Conservation (phyloP, 2,888 invertebrate species). For the Drosophila helvetica region DNA sequence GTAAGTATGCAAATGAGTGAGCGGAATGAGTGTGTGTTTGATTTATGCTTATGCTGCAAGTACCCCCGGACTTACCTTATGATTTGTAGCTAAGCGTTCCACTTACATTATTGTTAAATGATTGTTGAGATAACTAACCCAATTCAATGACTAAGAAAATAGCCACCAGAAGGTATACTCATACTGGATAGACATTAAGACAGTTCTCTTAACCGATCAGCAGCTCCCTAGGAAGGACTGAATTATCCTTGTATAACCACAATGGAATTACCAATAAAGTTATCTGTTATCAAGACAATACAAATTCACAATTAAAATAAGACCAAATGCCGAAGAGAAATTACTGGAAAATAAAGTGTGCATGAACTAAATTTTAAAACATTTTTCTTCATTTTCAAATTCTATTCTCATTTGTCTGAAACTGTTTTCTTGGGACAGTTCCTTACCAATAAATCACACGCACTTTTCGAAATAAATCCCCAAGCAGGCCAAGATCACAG, state of each 20-base stretch:
- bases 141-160: no score
- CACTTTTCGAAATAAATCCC: slow-evolving; percentile 9
- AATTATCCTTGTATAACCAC: no score
- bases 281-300: no score
- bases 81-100: neutral
- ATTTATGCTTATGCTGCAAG: slow-evolving; percentile 22
- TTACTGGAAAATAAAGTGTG: no score
- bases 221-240: neutral
- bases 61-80: neutral
- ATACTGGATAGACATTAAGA: no score
- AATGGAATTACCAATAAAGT: no score
- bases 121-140: neutral
- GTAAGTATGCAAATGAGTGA: neutral
- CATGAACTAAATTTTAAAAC: neutral
- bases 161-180: no score
- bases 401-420: neutral
- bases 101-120: neutral
- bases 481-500: slow-evolving; percentile 1
- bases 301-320: no score
- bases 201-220: neutral
- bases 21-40: slow-evolving; percentile 10
- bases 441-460: slow-evolving; percentile 7
- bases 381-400: neutral
- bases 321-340: no score
- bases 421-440: neutral